These are phyloP conservation scores for Sylvia borin DNA, from an alignment of 2,797 vertebrate genomes.

Conservation along the genomic window DNA sequence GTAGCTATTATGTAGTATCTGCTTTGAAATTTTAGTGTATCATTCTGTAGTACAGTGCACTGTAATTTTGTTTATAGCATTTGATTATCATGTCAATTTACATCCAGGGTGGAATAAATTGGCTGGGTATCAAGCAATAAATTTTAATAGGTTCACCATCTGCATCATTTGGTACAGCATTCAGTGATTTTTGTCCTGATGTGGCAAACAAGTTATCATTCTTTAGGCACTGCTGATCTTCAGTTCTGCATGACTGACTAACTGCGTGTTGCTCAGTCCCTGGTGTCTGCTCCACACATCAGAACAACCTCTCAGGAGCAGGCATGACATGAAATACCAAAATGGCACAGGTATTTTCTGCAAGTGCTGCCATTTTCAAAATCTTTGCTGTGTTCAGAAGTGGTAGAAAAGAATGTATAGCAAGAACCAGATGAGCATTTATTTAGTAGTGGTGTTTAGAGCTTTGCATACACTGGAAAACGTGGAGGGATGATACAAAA, in stretches of 20 bases:
- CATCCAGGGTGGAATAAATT: conserved; percentile 17
- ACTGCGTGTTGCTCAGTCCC: neutral
- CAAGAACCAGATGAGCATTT: neutral
- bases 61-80: conserved; percentile 38
- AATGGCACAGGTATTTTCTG: neutral
- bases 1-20: neutral
- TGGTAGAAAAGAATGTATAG: neutral
- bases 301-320: neutral
- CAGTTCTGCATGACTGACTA: neutral
- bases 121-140: conserved; percentile 5
- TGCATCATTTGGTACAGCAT: conserved; percentile 26
- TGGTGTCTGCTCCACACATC: neutral
- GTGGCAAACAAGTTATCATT: conserved; percentile 18
- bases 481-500: neutral
- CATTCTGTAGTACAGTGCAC: neutral
- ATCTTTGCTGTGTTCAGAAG: neutral
- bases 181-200: conserved; percentile 26
- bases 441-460: neutral
- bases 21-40: neutral
- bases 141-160: conserved; percentile 36
- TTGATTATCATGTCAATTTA: conserved; percentile 49
- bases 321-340: neutral
- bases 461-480: neutral
- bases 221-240: neutral
- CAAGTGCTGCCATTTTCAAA: neutral